Base-by-base conservation (phyloP, 2,797 vertebrate species). In the Cryptoprocta ferox region DNA sequence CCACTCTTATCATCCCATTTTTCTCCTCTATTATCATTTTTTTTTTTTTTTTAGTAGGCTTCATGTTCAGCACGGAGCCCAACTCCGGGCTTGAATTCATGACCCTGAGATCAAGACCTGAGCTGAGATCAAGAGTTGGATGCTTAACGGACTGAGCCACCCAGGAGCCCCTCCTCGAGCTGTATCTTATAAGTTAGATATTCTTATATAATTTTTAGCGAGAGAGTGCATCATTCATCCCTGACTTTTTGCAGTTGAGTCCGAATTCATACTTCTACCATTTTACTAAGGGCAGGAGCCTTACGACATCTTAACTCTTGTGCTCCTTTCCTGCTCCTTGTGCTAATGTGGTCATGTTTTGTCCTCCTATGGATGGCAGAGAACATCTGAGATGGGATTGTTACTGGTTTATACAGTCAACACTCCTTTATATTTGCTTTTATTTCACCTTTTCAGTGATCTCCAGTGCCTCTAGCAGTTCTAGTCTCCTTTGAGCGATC, bases 321-420 rank as follows among this genome's bases (percentile, higher is more conserved):
- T 11, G 5, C 2, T 37, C 19, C 24, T 16, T 76, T 30, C 30
- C 18, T 37, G n/a, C 7, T 21, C 35, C 50, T 70, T n/a, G 8
- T 53, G 12, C 59, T 18, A 11, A 15, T 19, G 16, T 24, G 32
- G 14, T 32, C 48, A 24, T 3, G 1, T 28, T 28, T 18, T 39
- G 6, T 65, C 42, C 10, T 19, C 45, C 71, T 6, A 0, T 5
- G 1, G 21, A 2, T 42, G 24, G 19, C 45, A 56, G 1, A 14
- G 11, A 59, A 48, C 13, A 39, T 10, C 7, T 4, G 39, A 59
- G 68, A 66, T 48, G 18, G 37, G 6, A 9, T 48, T 59, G n/a
- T 65, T 45, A 2, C 16, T 28, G 39, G 37, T 32, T 73, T 37
- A 30, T 30, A 9, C 15, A 28, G 7, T 24, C 28, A 63, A 11